Evolutionary conservation across 2,888 invertebrate species (phyloP).

Genomic region (Brassicogethes aeneus): DNA sequence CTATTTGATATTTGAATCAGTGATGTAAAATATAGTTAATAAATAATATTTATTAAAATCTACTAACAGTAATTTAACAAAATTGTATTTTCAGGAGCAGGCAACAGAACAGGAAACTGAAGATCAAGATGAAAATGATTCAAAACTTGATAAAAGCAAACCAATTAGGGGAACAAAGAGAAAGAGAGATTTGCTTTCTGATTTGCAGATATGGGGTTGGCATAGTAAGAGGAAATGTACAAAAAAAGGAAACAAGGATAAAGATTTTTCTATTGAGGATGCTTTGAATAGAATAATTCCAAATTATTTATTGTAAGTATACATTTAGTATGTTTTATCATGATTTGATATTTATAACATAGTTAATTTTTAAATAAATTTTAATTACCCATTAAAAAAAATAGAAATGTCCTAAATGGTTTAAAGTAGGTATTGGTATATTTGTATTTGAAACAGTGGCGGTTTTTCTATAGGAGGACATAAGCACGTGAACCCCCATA

Average conservation of each 20-base stretch:
- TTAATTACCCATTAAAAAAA: no score
- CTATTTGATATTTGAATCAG: no score
- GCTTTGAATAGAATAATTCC: constrained; percentile 60
- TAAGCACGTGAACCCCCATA: no score
- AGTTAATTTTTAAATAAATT: no score
- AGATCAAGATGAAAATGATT: constrained; percentile 35
- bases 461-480: no score
- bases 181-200: constrained; percentile 63
- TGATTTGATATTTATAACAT: no score
- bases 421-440: no score
- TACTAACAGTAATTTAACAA: not conserved
- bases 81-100: constrained; percentile 17
- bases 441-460: no score
- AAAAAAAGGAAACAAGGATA: constrained; percentile 47
- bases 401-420: no score
- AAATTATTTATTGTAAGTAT: constrained; percentile 43
- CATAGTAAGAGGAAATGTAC: constrained; percentile 52
- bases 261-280: constrained; percentile 58
- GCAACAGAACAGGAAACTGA: constrained; percentile 35
- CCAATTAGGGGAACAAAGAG: constrained; percentile 41
- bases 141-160: constrained; percentile 26
- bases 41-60: no score
- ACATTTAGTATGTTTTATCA: constrained; percentile 16
- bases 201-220: constrained; percentile 72
- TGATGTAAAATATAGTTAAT: no score